Base-by-base conservation (phyloP, 1,140 invertebrate genomes). In the Drosophila nikananu region DNA sequence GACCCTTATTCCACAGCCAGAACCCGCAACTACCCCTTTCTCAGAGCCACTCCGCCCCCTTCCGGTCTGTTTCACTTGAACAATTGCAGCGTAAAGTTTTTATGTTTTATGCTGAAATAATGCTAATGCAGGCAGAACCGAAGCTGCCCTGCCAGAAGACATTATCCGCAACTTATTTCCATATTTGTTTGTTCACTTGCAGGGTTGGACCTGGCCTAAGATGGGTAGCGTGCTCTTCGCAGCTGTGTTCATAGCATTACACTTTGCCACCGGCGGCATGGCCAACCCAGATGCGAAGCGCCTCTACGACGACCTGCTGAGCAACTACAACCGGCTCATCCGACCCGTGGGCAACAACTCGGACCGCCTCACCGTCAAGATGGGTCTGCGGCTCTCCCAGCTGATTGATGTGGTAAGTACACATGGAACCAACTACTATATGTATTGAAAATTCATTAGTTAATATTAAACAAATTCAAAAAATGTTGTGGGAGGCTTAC, bases 321-420 rank as follows among this genome's bases (percentile, higher is more conserved):
- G 96, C 92, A 98, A 98, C 94, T 99, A 99, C 95, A 99, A 99
- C 95, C 96, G 98, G 82, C 96, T 99, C 92, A 99, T 99, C 89
- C 95, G 98, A 90, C 99, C 99, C 52, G 98, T 99, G 74, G 97
- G 97, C 77, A 98, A 99, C 94, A 99, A 98, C 94, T 97, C 97
- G 62, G 98, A 99, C 94, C 96, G 97, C 83, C 96, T 99, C 87
- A 98, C 97, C 70, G 98, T 99, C 92, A 98, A 98, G 94, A 97
- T 99, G 96, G 98, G 98, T 77, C 96, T 99, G 61, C 96, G 97
- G 92, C 95, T 99, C 62, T 99, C 98, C 82, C 98, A 99, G 95
- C 96, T 99, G 90, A 99, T 99, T 92, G 98, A 99, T 94, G 97
- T 99, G 94, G 98, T 99, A 94, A 98, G 97, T 97, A 93, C 35